A percentile compares a stretch with the other conserved stretches of the same genome.
phyloP scores from a whole-genome alignment of 2,113 vertebrate species.

The Larimichthys crocea region DNA sequence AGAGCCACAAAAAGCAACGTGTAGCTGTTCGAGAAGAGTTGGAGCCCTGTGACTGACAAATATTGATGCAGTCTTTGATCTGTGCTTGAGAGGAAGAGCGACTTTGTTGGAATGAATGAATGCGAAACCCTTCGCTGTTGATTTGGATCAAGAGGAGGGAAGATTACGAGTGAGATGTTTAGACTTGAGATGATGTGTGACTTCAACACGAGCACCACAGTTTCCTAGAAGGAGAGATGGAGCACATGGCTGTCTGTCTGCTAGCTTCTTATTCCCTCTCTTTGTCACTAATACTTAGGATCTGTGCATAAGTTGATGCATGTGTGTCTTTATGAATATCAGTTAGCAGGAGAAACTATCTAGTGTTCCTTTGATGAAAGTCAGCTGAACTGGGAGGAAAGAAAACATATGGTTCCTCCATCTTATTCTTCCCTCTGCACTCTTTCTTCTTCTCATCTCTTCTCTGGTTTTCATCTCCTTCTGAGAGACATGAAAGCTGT shows the following conservation, averaged over 20 bases:
- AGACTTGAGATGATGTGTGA: conserved; percentile 9
- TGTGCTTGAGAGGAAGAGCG: conserved; percentile 36
- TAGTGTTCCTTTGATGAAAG: conserved; percentile 66
- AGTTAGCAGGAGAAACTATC: conserved; percentile 40
- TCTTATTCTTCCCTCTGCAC: conserved; percentile 20
- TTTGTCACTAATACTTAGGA: conserved; percentile 16
- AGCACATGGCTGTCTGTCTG: conserved; percentile 31
- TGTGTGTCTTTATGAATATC: conserved; percentile 13
- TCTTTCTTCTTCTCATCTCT: not conserved
- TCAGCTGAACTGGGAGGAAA: conserved; percentile 68
- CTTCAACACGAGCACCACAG: conserved; percentile 23
- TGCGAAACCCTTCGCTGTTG: not conserved
- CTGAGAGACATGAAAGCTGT: conserved; percentile 23
- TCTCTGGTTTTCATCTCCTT: conserved; percentile 58
- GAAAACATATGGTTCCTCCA: conserved; percentile 54
- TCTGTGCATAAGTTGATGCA: not conserved
- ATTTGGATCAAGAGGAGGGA: conserved; percentile 6
- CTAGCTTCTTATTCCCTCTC: not conserved
- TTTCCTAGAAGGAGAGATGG: conserved; percentile 49
- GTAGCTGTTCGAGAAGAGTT: conserved; percentile 20
- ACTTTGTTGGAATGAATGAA: not conserved
- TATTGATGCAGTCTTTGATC: conserved; percentile 73
- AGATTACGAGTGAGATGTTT: not conserved
- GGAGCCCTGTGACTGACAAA: conserved; percentile 58
- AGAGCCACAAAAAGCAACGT: conserved; percentile 50